phyloP scores from a whole-genome alignment of 2,888 invertebrate genomes.

The Tenthredo mesomela region DNA sequence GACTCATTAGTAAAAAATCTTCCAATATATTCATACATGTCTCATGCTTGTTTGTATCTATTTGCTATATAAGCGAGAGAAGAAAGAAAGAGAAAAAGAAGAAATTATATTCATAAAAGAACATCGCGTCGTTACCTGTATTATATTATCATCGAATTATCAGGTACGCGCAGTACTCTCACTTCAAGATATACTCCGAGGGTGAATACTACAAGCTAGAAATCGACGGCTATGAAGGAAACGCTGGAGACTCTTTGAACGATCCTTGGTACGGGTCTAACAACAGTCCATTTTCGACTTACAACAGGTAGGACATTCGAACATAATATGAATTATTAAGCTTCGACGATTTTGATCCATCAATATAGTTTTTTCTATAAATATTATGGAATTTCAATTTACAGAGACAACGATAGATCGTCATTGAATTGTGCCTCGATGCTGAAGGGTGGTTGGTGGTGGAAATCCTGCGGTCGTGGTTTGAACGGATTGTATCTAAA shows the following conservation, averaged over 20 bases:
- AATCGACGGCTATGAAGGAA: conserved; percentile 95
- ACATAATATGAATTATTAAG: neutral
- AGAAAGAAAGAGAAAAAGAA: too few species aligned
- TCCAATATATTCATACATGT: neutral
- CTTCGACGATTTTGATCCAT: neutral
- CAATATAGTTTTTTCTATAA: neutral
- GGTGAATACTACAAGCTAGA: conserved; percentile 95
- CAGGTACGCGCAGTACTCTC: conserved; percentile 94
- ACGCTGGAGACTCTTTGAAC: conserved; percentile 94
- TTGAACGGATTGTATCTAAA: conserved; percentile 93
- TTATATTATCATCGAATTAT: neutral
- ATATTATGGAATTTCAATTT: conserved; percentile 63
- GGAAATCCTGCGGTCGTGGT: conserved; percentile 95
- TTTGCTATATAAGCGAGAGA: too few species aligned
- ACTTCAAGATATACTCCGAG: conserved; percentile 95
- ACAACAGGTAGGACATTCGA: conserved; percentile 85
- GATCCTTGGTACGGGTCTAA: conserved; percentile 97
- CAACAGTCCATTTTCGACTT: conserved; percentile 95
- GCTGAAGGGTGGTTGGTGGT: conserved; percentile 98
- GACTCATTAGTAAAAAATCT: conserved; percentile 37
- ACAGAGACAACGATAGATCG: conserved; percentile 93
- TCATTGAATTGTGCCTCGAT: conserved; percentile 95
- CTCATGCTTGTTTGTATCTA: too few species aligned
- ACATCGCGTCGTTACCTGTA: neutral
- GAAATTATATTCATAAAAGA: neutral